Evolutionary conservation across 2,797 vertebrate species (phyloP).

Genomic region (Otolemur crassicaudatus): DNA sequence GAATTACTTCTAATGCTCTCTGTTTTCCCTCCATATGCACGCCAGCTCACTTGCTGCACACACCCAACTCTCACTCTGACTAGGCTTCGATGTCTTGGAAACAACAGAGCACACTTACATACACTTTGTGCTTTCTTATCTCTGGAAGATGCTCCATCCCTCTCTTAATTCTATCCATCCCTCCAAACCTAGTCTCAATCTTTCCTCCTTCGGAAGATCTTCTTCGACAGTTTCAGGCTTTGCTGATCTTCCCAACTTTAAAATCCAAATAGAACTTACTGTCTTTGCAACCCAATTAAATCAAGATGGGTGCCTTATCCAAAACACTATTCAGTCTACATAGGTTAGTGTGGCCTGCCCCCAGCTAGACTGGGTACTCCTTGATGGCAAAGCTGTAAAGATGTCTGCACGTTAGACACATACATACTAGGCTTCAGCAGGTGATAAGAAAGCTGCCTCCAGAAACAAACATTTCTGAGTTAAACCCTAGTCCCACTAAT

Average conservation of each 20-base stretch:
- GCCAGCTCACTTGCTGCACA: neutral
- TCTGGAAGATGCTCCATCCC: neutral
- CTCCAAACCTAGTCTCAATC: constrained; percentile 32
- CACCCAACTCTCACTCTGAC: neutral
- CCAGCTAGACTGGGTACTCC: neutral
- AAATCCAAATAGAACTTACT: constrained; percentile 20
- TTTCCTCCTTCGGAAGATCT: constrained; percentile 4
- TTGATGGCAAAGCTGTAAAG: neutral
- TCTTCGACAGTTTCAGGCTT: constrained; percentile 27
- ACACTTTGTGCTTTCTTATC: neutral
- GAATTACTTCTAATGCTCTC: neutral
- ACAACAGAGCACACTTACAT: neutral
- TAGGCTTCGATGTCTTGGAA: neutral
- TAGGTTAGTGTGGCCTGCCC: neutral
- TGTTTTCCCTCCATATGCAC: neutral
- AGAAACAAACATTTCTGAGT: neutral
- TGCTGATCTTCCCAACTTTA: neutral
- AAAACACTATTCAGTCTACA: neutral
- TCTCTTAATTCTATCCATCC: constrained; percentile 16
- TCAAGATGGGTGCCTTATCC: neutral
- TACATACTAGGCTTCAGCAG: neutral
- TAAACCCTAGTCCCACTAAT: neutral
- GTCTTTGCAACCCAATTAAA: neutral
- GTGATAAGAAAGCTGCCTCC: neutral
- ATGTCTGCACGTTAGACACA: neutral